phyloP scores from a whole-genome alignment of 2,888 invertebrate genomes.

The Catocala sponsa region DNA sequence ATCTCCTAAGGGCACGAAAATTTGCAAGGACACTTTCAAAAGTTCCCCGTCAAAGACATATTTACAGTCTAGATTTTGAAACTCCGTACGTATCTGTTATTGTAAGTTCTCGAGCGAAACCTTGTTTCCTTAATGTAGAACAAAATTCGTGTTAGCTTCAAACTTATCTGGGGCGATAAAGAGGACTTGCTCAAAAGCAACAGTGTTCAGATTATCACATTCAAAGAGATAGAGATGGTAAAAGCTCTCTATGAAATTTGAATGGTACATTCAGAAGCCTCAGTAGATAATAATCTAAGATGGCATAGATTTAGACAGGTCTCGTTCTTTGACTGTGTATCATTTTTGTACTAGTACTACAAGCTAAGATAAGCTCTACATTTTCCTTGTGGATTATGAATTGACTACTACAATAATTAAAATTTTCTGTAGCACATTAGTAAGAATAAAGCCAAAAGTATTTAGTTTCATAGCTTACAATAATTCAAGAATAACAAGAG shows the following conservation, averaged over 20 bases:
- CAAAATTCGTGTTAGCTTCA: slow-evolving; percentile 35
- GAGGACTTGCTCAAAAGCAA: slow-evolving; percentile 33
- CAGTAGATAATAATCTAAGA: slow-evolving; percentile 20
- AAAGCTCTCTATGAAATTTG: slow-evolving; percentile 40
- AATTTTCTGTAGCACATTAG: too few species aligned
- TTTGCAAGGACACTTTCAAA: slow-evolving; percentile 22
- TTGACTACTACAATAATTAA: too few species aligned
- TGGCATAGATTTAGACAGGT: slow-evolving; percentile 16
- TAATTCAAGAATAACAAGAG: too few species aligned
- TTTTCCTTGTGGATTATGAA: too few species aligned
- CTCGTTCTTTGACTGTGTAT: neutral
- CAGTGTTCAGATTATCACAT: slow-evolving; percentile 38
- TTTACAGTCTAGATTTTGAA: slow-evolving; percentile 18
- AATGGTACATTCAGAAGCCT: slow-evolving; percentile 18
- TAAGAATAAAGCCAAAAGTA: too few species aligned
- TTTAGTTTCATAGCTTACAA: too few species aligned
- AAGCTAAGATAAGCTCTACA: too few species aligned
- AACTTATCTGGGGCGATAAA: slow-evolving; percentile 42
- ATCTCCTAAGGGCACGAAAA: slow-evolving; percentile 24
- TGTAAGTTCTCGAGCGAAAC: slow-evolving; percentile 29
- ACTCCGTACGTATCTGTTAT: slow-evolving; percentile 28
- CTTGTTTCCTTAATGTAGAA: slow-evolving; percentile 29
- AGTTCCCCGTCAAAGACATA: slow-evolving; percentile 21
- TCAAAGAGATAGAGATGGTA: slow-evolving; percentile 26
- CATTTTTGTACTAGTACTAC: neutral